These are phyloP conservation scores for Nematolebias whitei DNA, from an alignment of 2,113 vertebrate genomes.

Conservation along the genomic window DNA sequence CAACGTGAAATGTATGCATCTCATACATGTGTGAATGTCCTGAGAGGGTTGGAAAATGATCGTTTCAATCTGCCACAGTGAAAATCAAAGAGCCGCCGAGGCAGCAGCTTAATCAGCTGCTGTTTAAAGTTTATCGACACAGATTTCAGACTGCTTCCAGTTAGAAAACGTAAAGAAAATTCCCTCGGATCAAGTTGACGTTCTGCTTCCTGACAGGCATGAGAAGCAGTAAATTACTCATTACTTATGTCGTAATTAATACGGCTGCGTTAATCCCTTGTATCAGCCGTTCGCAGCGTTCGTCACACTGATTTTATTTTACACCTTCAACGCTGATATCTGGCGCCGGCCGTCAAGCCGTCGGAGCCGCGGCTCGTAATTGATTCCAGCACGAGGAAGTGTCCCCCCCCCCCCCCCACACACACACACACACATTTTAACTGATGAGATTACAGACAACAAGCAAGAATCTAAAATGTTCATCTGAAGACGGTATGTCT, in stretches of 20 bases:
- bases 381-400: conserved; percentile 39
- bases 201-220: conserved; percentile 61
- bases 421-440: no score
- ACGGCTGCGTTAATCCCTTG: conserved; percentile 36
- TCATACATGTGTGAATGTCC: neutral
- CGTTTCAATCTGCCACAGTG: neutral
- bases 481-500: neutral
- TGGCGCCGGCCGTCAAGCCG: conserved; percentile 11
- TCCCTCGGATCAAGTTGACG: conserved; percentile 44
- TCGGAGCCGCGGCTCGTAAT: conserved; percentile 15
- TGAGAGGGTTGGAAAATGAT: neutral
- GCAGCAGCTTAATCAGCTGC: conserved; percentile 2
- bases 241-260: conserved; percentile 53
- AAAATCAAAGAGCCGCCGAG: neutral
- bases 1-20: neutral
- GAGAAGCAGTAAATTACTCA: conserved; percentile 56
- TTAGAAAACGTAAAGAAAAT: conserved; percentile 24
- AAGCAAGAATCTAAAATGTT: neutral
- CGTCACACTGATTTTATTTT: conserved; percentile 46
- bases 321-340: conserved; percentile 48
- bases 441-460: conserved; percentile 8
- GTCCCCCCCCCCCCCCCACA: conserved; percentile 9
- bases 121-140: conserved; percentile 9
- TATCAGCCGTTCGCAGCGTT: conserved; percentile 36
- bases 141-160: conserved; percentile 16